A percentile compares a stretch with the other conserved stretches of the same genome.
Conservation (phyloP, 2,797 vertebrate genomes). For the Coccyzus lansbergi region DNA sequence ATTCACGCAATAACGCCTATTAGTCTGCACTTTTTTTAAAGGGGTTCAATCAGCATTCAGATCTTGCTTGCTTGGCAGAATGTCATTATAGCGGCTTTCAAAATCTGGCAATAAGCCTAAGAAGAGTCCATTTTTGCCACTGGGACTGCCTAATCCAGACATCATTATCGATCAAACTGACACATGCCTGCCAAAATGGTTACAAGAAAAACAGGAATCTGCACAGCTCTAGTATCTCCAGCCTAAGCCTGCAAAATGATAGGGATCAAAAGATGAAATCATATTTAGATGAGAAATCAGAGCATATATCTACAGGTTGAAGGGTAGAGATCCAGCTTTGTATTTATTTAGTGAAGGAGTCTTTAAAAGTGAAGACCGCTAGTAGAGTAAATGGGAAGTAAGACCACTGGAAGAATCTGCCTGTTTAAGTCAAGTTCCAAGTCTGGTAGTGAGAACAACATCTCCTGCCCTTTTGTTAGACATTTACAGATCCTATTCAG, state of each 20-base stretch:
- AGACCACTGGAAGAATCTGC: not conserved
- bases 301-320: not conserved
- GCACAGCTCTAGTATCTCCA: not conserved
- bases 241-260: slow-evolving; percentile 8
- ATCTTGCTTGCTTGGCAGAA: slow-evolving; percentile 79
- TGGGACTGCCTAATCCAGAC: slow-evolving; percentile 73
- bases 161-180: slow-evolving; percentile 75
- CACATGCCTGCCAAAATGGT: slow-evolving; percentile 68
- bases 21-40: slow-evolving; percentile 75
- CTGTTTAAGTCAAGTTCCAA: not conserved
- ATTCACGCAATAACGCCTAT: slow-evolving; percentile 78
- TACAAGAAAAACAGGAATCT: slow-evolving; percentile 53
- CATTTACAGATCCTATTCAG: not conserved
- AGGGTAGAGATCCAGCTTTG: not conserved
- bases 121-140: slow-evolving; percentile 72
- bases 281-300: not conserved
- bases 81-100: slow-evolving; percentile 75
- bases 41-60: slow-evolving; percentile 77
- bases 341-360: not conserved
- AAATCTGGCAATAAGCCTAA: slow-evolving; percentile 77
- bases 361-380: not conserved
- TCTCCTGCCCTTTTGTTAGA: not conserved
- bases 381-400: not conserved
- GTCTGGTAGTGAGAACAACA: not conserved
- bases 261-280: slow-evolving; percentile 21